These are phyloP conservation scores for Bagarius yarrelli DNA, from an alignment of 2,113 vertebrate genomes.

Conservation along the genomic window DNA sequence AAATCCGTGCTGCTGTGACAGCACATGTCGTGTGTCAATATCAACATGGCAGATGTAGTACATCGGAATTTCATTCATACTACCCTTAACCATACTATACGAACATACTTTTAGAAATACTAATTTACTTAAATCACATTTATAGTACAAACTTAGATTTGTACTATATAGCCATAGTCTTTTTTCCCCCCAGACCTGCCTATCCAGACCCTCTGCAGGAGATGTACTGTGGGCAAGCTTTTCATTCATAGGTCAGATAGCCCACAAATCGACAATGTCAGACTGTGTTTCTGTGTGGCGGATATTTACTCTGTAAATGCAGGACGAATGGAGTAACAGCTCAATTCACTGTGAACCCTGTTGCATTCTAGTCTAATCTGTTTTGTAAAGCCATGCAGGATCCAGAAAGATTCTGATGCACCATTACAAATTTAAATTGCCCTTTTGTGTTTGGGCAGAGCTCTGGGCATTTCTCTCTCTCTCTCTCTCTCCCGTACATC, in stretches of 20 bases:
- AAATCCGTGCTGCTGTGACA: too few relatives aligned
- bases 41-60: too few relatives aligned
- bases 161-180: too few relatives aligned
- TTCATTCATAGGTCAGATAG: slow-evolving; percentile 47
- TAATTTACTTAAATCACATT: too few relatives aligned
- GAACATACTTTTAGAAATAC: too few relatives aligned
- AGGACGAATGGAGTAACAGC: slow-evolving; percentile 49
- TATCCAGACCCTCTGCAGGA: slow-evolving; percentile 19
- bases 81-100: too few relatives aligned
- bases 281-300: slow-evolving; percentile 30
- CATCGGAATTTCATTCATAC: too few relatives aligned
- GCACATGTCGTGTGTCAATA: too few relatives aligned
- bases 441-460: slow-evolving; percentile 45
- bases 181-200: background rate
- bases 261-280: slow-evolving; percentile 2
- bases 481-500: background rate
- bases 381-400: slow-evolving; percentile 51
- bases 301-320: slow-evolving; percentile 40
- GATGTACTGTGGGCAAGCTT: slow-evolving; percentile 18
- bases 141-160: too few relatives aligned
- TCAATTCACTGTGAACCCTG: slow-evolving; percentile 52
- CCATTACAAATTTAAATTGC: slow-evolving; percentile 53
- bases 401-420: slow-evolving; percentile 43
- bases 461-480: slow-evolving; percentile 25
- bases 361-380: slow-evolving; percentile 53